Conservation (phyloP, 2,888 invertebrate genomes). For the Iphiclides podalirius region DNA sequence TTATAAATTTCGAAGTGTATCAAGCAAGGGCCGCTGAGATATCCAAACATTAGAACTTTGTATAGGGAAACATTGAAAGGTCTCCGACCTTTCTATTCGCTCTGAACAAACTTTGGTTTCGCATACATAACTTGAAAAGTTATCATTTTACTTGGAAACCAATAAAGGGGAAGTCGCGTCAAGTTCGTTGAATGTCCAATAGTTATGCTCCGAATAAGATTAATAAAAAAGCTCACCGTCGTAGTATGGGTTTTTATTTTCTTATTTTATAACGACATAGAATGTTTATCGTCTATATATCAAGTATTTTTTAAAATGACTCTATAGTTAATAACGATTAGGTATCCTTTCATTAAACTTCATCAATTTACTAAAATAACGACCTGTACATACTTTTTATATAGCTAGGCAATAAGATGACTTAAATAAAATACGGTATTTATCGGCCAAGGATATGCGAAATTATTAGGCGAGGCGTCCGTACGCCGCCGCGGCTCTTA, state of each 20-base stretch:
- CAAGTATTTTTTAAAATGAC: too few relatives aligned
- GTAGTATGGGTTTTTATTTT: too few relatives aligned
- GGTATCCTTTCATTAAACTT: too few relatives aligned
- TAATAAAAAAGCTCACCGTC: not conserved
- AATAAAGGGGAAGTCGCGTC: conserved; percentile 1
- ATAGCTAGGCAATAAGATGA: too few relatives aligned
- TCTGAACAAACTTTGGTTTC: conserved; percentile 11
- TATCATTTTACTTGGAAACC: conserved; percentile 1
- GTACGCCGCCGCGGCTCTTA: not conserved
- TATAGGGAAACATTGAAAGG: conserved; percentile 11
- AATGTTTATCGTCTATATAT: too few relatives aligned
- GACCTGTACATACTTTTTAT: too few relatives aligned
- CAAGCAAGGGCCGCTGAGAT: conserved; percentile 1
- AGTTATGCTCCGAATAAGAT: not conserved
- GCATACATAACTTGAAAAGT: not conserved
- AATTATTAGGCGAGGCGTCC: too few relatives aligned
- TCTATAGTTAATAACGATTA: too few relatives aligned
- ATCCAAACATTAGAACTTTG: not conserved
- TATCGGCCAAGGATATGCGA: too few relatives aligned
- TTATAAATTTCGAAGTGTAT: conserved; percentile 8
- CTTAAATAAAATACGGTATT: too few relatives aligned
- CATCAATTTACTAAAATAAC: too few relatives aligned
- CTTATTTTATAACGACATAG: too few relatives aligned
- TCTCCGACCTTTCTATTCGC: conserved; percentile 1
- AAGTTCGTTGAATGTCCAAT: conserved; percentile 1